These are phyloP conservation scores for Naja naja DNA, from an alignment of 2,113 vertebrate genomes.

Conservation along the genomic window DNA sequence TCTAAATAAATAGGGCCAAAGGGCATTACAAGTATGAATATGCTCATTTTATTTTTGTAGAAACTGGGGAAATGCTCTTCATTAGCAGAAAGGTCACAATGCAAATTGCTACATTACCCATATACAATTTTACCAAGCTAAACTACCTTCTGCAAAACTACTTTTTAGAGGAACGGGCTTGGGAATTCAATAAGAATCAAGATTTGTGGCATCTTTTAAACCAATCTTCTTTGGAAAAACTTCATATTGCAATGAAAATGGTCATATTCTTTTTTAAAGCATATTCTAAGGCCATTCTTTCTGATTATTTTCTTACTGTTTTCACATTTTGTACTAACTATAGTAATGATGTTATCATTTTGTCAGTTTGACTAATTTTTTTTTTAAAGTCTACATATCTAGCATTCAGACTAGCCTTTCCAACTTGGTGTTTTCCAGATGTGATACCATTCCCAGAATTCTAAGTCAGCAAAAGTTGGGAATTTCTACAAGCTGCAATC, in stretches of 20 bases:
- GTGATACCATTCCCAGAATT: neutral
- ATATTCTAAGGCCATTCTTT: neutral
- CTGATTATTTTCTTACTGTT: neutral
- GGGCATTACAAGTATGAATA: neutral
- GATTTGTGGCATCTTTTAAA: neutral
- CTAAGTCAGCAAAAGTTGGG: neutral
- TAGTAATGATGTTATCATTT: no score
- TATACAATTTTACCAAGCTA: neutral
- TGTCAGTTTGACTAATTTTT: no score
- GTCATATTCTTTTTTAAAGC: neutral
- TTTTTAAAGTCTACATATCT: neutral
- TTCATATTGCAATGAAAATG: neutral
- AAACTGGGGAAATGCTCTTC: neutral
- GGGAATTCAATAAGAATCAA: neutral
- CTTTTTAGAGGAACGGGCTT: neutral
- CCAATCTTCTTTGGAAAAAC: neutral
- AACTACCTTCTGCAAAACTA: neutral
- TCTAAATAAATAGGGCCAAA: neutral
- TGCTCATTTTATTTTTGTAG: neutral
- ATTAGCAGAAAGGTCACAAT: neutral
- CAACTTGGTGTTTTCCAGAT: neutral
- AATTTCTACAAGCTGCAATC: neutral
- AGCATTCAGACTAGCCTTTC: neutral
- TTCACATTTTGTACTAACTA: neutral
- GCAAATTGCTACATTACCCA: neutral